phyloP scores from a whole-genome alignment of 2,888 invertebrate genomes.

The Heteropelma amictum region DNA sequence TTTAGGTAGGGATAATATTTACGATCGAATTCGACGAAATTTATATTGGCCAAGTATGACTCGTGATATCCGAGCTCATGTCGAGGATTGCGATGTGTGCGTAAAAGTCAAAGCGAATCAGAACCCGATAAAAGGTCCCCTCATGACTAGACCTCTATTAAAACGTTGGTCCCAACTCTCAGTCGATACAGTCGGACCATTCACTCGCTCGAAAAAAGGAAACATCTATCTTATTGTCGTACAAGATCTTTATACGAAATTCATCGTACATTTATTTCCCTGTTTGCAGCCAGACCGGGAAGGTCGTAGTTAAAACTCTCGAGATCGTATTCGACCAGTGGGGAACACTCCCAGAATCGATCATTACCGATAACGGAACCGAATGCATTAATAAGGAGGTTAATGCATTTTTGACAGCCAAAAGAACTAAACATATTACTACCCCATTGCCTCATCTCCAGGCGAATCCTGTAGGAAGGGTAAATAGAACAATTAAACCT shows the following conservation, averaged over 20 bases:
- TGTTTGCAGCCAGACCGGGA: conserved; percentile 10
- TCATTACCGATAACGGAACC: conserved; percentile 27
- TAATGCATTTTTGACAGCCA: conserved; percentile 6
- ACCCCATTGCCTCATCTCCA: conserved; percentile 9
- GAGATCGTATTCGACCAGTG: conserved; percentile 25
- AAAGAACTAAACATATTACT: background rate
- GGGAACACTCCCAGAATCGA: conserved; percentile 17
- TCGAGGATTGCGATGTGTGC: conserved; percentile 26
- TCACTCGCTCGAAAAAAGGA: background rate
- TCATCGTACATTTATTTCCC: conserved; percentile 40
- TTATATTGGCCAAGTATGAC: conserved; percentile 33
- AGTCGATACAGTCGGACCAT: conserved; percentile 2
- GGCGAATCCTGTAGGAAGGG: background rate
- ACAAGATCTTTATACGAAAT: conserved; percentile 27
- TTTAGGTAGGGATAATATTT: conserved; percentile 21
- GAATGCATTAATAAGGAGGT: conserved; percentile 32
- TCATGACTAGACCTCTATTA: conserved; percentile 12
- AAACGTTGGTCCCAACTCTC: conserved; percentile 38
- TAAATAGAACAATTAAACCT: conserved; percentile 29
- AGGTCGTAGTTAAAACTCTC: conserved; percentile 13
- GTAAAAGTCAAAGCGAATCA: conserved; percentile 33
- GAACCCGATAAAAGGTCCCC: conserved; percentile 3
- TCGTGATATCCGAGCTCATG: background rate
- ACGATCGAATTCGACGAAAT: conserved; percentile 23
- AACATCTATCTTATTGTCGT: conserved; percentile 12